Conservation (phyloP, 2,888 invertebrate species). For the Altica lythri region DNA sequence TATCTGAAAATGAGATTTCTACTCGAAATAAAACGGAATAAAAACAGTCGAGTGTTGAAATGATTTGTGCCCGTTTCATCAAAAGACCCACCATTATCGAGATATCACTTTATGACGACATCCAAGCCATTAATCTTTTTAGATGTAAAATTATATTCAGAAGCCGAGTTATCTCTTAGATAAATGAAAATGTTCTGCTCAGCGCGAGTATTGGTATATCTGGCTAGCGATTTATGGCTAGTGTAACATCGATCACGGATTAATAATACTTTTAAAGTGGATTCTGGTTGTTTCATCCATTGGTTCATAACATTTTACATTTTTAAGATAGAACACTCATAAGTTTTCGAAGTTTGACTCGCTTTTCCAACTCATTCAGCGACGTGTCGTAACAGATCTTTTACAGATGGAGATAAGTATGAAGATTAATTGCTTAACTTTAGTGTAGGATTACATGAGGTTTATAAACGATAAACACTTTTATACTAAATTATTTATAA, state of each 20-base stretch:
- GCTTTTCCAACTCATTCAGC: slow-evolving; percentile 9
- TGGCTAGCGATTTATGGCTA: slow-evolving; percentile 28
- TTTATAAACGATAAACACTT: no score
- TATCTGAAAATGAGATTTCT: slow-evolving; percentile 25
- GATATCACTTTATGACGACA: slow-evolving; percentile 44
- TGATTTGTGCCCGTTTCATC: slow-evolving; percentile 48
- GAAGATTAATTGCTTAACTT: slow-evolving; percentile 18
- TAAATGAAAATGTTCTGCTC: slow-evolving; percentile 42
- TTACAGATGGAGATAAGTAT: slow-evolving; percentile 20
- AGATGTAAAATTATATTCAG: slow-evolving; percentile 38
- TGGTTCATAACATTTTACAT: slow-evolving; percentile 37
- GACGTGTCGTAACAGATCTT: slow-evolving; percentile 18
- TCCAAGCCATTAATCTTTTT: slow-evolving; percentile 43
- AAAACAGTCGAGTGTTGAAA: slow-evolving; percentile 48
- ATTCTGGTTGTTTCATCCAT: slow-evolving; percentile 34
- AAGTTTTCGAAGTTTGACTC: slow-evolving; percentile 24
- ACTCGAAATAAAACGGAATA: slow-evolving; percentile 25
- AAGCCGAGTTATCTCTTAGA: slow-evolving; percentile 41
- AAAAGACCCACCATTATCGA: slow-evolving; percentile 37
- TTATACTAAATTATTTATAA: no score
- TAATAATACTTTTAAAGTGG: slow-evolving; percentile 39
- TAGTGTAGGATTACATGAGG: not conserved
- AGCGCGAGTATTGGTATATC: slow-evolving; percentile 36
- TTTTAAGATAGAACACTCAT: slow-evolving; percentile 33
- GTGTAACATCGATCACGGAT: slow-evolving; percentile 33